Conservation (phyloP, 2,888 invertebrate genomes). For the Thalpophila matura region DNA sequence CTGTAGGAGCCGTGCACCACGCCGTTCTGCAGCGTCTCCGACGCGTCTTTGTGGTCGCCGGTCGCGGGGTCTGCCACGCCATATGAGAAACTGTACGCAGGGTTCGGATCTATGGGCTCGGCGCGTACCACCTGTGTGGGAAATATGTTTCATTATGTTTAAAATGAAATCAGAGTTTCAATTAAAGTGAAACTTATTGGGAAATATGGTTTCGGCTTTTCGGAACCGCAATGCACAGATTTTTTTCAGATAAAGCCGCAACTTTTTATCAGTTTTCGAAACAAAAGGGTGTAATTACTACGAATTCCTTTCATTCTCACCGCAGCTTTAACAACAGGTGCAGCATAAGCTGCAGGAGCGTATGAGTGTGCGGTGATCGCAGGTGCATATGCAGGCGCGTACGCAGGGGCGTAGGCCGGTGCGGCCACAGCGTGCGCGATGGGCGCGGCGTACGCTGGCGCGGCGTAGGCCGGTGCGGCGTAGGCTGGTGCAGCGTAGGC, state of each 20-base stretch:
- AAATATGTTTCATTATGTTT: background rate
- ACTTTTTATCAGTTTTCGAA: no score
- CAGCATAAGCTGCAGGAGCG: no score
- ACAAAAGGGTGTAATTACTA: no score
- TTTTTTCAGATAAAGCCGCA: no score
- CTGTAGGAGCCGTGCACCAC: conserved; percentile 90
- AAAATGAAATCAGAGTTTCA: background rate
- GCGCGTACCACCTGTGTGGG: conserved; percentile 77
- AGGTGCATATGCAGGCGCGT: no score
- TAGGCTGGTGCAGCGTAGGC: conserved; percentile 54
- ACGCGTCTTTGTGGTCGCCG: conserved; percentile 88
- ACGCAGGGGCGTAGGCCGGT: no score
- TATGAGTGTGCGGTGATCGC: no score
- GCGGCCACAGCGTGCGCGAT: conserved; percentile 70
- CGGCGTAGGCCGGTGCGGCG: conserved; percentile 54
- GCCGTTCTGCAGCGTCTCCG: conserved; percentile 88
- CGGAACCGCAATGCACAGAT: no score
- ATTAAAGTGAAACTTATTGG: no score
- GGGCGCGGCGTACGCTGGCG: conserved; percentile 50
- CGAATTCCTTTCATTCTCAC: no score
- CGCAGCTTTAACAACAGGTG: no score
- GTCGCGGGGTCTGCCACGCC: conserved; percentile 88
- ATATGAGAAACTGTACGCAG: conserved; percentile 89
- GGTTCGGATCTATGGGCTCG: conserved; percentile 88
- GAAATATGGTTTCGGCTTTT: no score